Evolutionary conservation across 2,797 vertebrate species (phyloP).

Genomic region (Thamnophis elegans): DNA sequence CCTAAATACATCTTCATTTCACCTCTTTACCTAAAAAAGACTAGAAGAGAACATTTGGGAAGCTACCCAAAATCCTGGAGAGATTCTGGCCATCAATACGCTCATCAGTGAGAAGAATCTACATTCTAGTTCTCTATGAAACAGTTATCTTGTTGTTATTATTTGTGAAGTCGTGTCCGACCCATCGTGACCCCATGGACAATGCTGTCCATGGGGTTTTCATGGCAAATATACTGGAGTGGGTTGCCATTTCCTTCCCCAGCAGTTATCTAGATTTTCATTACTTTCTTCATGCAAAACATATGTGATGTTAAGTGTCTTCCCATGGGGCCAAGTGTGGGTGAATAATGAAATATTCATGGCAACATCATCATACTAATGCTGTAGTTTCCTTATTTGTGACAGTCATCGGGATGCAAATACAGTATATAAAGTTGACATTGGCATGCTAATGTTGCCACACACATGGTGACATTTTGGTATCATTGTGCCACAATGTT

Average conservation of each 20-base stretch:
- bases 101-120: neutral
- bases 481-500: neutral
- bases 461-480: neutral
- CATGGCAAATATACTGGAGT: too few relatives aligned
- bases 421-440: neutral
- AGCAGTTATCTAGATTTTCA: neutral
- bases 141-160: neutral
- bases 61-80: neutral
- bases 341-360: neutral
- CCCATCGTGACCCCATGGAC: too few relatives aligned
- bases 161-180: too few relatives aligned
- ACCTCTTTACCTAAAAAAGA: neutral
- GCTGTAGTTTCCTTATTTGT: neutral
- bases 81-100: neutral
- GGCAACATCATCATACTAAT: neutral
- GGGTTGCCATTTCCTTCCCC: too few relatives aligned
- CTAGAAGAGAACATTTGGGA: neutral
- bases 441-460: neutral
- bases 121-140: neutral
- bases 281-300: neutral
- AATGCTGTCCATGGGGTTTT: too few relatives aligned
- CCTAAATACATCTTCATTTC: neutral
- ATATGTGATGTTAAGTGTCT: neutral
- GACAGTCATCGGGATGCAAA: neutral
- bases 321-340: neutral